Evolutionary conservation across 2,113 vertebrate species (phyloP).

Genomic region (Clarias magur): DNA sequence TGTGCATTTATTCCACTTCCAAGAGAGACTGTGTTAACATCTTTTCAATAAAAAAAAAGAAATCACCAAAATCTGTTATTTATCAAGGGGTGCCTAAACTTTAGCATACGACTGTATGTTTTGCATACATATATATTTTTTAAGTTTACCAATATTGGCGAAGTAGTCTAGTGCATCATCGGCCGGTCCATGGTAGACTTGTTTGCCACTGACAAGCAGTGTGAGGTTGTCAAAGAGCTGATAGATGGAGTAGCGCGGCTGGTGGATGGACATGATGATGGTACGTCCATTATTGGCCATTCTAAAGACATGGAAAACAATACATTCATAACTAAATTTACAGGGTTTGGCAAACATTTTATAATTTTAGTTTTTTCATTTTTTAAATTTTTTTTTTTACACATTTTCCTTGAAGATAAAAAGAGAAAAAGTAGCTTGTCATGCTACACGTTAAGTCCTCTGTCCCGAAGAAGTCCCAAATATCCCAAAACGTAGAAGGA

Average conservation of each 20-base stretch:
- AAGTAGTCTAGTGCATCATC: conserved; percentile 81
- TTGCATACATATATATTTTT: background rate
- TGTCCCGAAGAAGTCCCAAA: too few relatives aligned
- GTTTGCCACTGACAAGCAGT: conserved; percentile 81
- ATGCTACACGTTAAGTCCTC: too few relatives aligned
- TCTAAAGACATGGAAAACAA: conserved; percentile 63
- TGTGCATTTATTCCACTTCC: too few relatives aligned
- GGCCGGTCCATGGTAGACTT: conserved; percentile 85
- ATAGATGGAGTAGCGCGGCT: conserved; percentile 95
- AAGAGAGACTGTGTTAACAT: too few relatives aligned
- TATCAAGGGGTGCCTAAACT: too few relatives aligned
- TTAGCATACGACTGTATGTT: background rate
- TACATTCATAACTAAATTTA: background rate
- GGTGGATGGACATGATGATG: conserved; percentile 95
- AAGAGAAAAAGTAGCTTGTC: too few relatives aligned
- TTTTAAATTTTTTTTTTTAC: background rate
- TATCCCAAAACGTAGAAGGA: too few relatives aligned
- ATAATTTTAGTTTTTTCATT: background rate
- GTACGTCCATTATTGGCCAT: conserved; percentile 84
- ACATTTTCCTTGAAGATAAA: too few relatives aligned
- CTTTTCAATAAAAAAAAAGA: too few relatives aligned
- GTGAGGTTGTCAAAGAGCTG: conserved; percentile 88
- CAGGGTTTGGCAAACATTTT: background rate
- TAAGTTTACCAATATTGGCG: conserved; percentile 71
- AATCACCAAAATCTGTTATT: too few relatives aligned